Base-by-base conservation (phyloP, 2,888 invertebrate species). In the Biston betularia region DNA sequence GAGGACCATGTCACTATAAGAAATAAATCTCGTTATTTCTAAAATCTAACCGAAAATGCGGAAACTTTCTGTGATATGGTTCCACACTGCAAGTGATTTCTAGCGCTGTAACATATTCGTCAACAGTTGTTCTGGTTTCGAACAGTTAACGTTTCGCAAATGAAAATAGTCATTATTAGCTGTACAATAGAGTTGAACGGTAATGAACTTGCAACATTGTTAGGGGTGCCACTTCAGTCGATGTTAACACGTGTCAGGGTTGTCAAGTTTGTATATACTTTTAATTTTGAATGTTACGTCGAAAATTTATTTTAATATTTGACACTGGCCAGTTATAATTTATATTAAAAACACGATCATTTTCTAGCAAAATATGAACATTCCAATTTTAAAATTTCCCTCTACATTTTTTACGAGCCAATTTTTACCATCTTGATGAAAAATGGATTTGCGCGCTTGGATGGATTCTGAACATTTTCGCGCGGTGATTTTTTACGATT, bases 61-160 rank as follows among this genome's bases (percentile, higher is more conserved):
- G 34, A 53, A 15, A 38, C 3, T 54, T 42, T 46, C 48, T 53
- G 40, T 40, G 62, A 62, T 40, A 66, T 5, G 54, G 57, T 62
- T 44, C 60, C 10, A 53, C 38, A 46, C 6, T 12, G 6, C 10
- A 45, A 24, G 62, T 54, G 0, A 0, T 55, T 49, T 35, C 2
- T 54, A 48, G 56, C n/a, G 75, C 74, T 80, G 79, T 70, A 78
- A 70, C 75, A 67, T 73, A 71, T 70, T 69, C 70, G 70, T 78
- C 79, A 73, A 72, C 80, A 77, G 69, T 72, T 68, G 73, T 44
- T 73, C 80, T 76, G 73, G 50, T 69, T 72, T 72, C 48, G 66
- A 71, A 48, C 54, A 49, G 55, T 70, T 70, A 72, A 74, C 69
- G 73, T 56, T 65, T 63, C 38, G 63, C 68, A 63, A 58, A 75